Base-by-base conservation (phyloP, 2,888 invertebrate genomes). In the Lysandra coridon region DNA sequence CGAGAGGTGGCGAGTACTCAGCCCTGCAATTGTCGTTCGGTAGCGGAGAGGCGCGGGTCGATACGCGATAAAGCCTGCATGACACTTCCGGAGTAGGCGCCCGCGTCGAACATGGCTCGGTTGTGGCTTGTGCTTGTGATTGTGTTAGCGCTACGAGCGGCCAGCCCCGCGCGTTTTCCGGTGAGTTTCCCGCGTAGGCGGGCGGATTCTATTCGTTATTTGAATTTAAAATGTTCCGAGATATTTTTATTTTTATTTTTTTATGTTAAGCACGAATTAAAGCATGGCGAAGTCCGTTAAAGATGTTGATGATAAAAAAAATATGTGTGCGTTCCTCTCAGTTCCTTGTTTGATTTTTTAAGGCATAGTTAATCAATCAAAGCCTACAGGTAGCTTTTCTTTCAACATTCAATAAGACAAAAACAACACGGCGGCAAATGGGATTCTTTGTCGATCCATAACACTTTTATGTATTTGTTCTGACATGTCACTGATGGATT, bases 11-110 rank as follows among this genome's bases (percentile, higher is more conserved):
- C 92, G 93, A 93, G 93, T 91, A 91, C 91, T 89, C 91, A 92
- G 92, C 92, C 91, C 91, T 89, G 89, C 91, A 88, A 88, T 91
- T 90, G 89, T 92, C 92, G 92, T 92, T 94, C 94, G 88, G 94
- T 93, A 93, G 93, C 91, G 87, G 90, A 87, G 91, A 91, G 92
- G 92, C 92, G 91, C 93, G 94, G 89, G 91, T 88, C 84, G 91
- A 93, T 94, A 94, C 93, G 92, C 92, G 92, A 93, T 69, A 94
- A 87, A 86, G 93, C 94, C 93, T 94, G 94, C 94, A 94, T 94
- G 86, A 83, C 82, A 86, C 83, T 88, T 88, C 88, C 88, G 83
- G 84, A 88, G 86, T 91, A 93, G 33, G 69, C 69, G 69, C 69
- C 33, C 33, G 69, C 69, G 87, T 85, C 89, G 87, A 84, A 80